Conservation (phyloP, 2,888 invertebrate genomes). For the Cyclophora albipunctata region DNA sequence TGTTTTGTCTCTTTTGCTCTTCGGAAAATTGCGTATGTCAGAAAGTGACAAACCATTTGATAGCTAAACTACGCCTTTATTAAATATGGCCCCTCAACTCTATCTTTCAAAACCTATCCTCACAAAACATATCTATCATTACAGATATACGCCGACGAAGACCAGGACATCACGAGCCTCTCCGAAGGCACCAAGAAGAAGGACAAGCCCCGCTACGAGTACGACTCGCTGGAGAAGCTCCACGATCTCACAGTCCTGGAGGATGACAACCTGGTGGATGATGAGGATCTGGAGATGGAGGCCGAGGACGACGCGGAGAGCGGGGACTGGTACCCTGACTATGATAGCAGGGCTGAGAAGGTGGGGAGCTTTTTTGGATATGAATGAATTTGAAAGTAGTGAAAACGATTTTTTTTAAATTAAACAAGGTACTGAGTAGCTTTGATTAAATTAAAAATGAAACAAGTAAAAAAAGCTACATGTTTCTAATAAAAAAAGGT, state of each 20-base stretch:
- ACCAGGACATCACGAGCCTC: constrained; percentile 36
- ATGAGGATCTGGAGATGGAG: constrained; percentile 52
- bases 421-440: too few species aligned
- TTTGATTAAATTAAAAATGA: too few species aligned
- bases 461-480: too few species aligned
- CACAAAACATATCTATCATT: constrained; percentile 11
- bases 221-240: constrained; percentile 50
- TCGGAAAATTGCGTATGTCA: too few species aligned
- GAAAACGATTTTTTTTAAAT: constrained; percentile 11
- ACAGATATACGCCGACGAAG: constrained; percentile 62
- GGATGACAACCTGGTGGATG: constrained; percentile 50
- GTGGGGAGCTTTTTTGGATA: constrained; percentile 21
- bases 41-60: too few species aligned
- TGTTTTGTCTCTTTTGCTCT: too few species aligned
- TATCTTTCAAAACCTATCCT: not conserved
- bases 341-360: constrained; percentile 48
- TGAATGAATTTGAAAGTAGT: constrained; percentile 3
- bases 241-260: constrained; percentile 56
- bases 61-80: too few species aligned
- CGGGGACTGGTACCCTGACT: constrained; percentile 60
- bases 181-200: constrained; percentile 24
- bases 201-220: constrained; percentile 21
- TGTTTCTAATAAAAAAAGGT: too few species aligned
- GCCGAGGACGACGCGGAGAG: constrained; percentile 53
- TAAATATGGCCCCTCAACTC: too few species aligned